Evolutionary conservation across 1,140 invertebrate genomes (phyloP).

Genomic region (Chlorops oryzae): DNA sequence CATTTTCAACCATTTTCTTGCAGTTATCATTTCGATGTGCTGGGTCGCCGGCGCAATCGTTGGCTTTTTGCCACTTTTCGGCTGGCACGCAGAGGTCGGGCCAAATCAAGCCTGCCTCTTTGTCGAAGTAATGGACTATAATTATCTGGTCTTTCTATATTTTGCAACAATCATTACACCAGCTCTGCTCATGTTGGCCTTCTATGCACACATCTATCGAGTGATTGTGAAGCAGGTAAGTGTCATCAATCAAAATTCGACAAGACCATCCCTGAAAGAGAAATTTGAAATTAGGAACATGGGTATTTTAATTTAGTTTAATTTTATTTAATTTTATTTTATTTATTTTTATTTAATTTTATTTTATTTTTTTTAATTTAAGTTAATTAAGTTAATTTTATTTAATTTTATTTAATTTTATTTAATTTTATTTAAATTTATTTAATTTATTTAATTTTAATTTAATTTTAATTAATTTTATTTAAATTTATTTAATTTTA

Average conservation of each 20-base stretch:
- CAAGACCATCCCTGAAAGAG: background rate
- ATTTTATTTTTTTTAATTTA: too few relatives aligned
- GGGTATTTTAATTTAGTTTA: conserved; percentile 3
- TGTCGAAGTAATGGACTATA: conserved; percentile 78
- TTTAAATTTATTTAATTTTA: too few relatives aligned
- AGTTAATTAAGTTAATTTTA: too few relatives aligned
- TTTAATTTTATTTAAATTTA: too few relatives aligned
- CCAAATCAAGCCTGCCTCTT: conserved; percentile 64
- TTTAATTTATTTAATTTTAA: too few relatives aligned
- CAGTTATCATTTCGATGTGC: conserved; percentile 78
- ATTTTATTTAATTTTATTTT: too few relatives aligned
- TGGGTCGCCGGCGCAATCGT: conserved; percentile 75
- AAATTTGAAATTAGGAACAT: too few relatives aligned
- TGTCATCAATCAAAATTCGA: too few relatives aligned
- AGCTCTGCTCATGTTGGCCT: conserved; percentile 71
- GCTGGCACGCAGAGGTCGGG: conserved; percentile 67
- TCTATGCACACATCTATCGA: conserved; percentile 81
- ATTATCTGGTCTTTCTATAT: conserved; percentile 82
- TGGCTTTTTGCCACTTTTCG: conserved; percentile 76
- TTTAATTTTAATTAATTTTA: too few relatives aligned
- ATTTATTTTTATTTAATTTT: too few relatives aligned
- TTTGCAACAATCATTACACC: conserved; percentile 84
- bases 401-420: too few relatives aligned
- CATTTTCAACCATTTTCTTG: conserved; percentile 41
- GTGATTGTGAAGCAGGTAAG: conserved; percentile 82